Evolutionary conservation across 1,140 invertebrate genomes (phyloP).

Genomic region (Philaenus spumarius): DNA sequence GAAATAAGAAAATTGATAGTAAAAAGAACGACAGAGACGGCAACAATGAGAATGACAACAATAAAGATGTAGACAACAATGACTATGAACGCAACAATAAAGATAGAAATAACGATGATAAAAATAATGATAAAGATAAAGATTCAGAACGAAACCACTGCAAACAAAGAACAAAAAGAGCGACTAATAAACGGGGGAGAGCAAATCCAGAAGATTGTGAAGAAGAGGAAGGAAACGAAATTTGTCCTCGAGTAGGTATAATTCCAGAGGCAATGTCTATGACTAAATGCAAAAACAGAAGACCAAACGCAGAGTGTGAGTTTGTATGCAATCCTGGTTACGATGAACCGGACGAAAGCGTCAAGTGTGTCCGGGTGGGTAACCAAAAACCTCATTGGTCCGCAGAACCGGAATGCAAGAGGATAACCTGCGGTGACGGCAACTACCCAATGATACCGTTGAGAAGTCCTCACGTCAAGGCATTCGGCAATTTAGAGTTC

Average conservation of each 20-base stretch:
- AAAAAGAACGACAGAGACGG: not conserved
- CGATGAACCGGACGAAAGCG: not conserved
- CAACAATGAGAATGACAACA: slow-evolving; percentile 5
- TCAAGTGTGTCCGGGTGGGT: not conserved
- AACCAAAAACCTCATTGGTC: not conserved
- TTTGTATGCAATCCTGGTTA: slow-evolving; percentile 10
- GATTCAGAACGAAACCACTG: not conserved
- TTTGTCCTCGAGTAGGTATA: not conserved
- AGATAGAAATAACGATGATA: slow-evolving; percentile 4
- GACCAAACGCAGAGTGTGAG: not conserved
- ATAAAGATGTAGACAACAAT: not conserved
- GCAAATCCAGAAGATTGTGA: not conserved
- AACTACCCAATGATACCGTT: slow-evolving; percentile 2
- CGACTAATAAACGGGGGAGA: not conserved
- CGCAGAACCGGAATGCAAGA: not conserved
- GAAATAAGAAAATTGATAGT: slow-evolving; percentile 7
- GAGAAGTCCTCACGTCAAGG: slow-evolving; percentile 1
- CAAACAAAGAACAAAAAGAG: slow-evolving; percentile 4
- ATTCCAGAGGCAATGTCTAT: not conserved
- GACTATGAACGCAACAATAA: not conserved
- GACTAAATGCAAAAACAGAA: not conserved
- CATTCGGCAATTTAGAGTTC: not conserved
- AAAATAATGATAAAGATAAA: no score
- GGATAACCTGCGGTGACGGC: not conserved
- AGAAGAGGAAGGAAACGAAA: slow-evolving; percentile 7